Evolutionary conservation across 2,797 vertebrate species (phyloP).

Genomic region (Helarctos malayanus): DNA sequence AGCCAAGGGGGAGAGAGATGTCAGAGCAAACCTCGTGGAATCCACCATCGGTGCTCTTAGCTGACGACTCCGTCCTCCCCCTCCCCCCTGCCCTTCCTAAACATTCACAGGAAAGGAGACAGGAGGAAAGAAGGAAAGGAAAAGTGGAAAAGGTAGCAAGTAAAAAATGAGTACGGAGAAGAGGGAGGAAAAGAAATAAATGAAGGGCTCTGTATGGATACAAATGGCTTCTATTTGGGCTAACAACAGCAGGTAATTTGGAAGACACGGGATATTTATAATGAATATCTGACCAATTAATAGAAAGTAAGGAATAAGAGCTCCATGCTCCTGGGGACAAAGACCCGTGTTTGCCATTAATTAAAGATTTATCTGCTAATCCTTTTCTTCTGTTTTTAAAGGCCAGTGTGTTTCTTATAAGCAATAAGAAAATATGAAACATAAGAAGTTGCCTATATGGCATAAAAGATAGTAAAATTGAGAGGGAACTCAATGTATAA

Average conservation of each 20-base stretch:
- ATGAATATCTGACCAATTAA: conserved; percentile 17
- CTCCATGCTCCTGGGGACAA: not conserved
- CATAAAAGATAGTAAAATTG: not conserved
- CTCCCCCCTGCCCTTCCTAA: not conserved
- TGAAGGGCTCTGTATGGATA: not conserved
- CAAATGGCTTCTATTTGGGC: conserved; percentile 43
- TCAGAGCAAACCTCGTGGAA: not conserved
- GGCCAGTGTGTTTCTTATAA: not conserved
- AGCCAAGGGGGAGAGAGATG: not conserved
- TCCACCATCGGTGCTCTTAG: rapidly evolving
- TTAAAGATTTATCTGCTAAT: not conserved
- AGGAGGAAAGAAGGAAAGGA: not conserved
- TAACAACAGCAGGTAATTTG: conserved; percentile 31
- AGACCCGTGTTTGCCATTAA: not conserved
- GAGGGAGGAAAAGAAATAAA: not conserved
- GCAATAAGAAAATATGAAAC: conserved; percentile 46
- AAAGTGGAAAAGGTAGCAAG: not conserved
- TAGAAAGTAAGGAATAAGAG: not conserved
- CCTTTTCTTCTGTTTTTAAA: not conserved
- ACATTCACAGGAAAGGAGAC: not conserved
- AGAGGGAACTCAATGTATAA: not conserved
- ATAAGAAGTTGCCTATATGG: not conserved
- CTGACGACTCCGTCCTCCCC: not conserved
- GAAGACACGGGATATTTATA: conserved; percentile 33
- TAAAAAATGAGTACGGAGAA: conserved; percentile 15